Evolutionary conservation across 2,797 vertebrate genomes (phyloP).

Genomic region (Xerus rutilus): DNA sequence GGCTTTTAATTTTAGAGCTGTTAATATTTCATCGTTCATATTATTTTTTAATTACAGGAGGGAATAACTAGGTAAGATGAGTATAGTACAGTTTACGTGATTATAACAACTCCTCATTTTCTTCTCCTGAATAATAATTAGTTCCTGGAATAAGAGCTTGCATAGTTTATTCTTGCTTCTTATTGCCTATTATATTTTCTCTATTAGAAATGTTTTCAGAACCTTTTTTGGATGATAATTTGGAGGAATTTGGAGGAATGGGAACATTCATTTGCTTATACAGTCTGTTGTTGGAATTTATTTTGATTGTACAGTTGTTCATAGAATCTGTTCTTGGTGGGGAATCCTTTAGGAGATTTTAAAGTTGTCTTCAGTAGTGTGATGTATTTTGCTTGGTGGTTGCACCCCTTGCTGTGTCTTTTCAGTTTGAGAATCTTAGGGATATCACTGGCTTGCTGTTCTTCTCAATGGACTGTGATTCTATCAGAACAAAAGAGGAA

Average conservation of each 20-base stretch:
- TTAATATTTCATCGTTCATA: constrained; percentile 52
- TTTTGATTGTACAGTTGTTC: constrained; percentile 15
- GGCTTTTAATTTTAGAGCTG: constrained; percentile 24
- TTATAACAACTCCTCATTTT: constrained; percentile 40
- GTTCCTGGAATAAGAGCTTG: constrained; percentile 20
- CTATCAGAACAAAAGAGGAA: not conserved
- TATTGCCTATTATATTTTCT: not conserved
- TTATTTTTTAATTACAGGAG: constrained; percentile 63
- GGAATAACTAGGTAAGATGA: constrained; percentile 25
- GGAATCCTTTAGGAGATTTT: constrained; percentile 19
- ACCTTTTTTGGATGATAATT: constrained; percentile 1
- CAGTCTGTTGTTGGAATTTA: constrained; percentile 10
- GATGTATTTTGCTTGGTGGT: not conserved
- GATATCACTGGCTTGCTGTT: not conserved
- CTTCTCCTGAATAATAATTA: constrained; percentile 46
- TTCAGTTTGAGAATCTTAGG: not conserved
- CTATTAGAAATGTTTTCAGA: not conserved
- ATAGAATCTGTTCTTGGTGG: constrained; percentile 30
- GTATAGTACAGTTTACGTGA: not conserved
- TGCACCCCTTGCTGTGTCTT: not conserved
- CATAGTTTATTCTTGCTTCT: not conserved
- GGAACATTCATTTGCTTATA: not conserved
- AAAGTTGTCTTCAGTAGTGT: not conserved
- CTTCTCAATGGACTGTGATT: not conserved
- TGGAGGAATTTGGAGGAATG: not conserved